Base-by-base conservation (phyloP, 2,888 invertebrate species). In the Carabus problematicus region DNA sequence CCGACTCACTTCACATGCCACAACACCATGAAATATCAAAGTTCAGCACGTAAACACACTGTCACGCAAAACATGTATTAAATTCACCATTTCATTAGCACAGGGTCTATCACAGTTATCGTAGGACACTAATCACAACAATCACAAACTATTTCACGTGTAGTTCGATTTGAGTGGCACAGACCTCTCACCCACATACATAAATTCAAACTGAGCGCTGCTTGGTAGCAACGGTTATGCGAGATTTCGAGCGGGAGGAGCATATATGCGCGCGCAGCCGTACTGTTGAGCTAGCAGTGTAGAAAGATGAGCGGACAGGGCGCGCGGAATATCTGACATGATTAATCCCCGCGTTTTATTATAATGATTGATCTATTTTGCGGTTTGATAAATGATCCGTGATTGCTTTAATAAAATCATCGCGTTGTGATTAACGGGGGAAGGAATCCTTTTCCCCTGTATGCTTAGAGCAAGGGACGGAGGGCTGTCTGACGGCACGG, bases 351-450 rank as follows among this genome's bases (percentile, higher is more conserved):
- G 41, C 54, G 63, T 63, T 63, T 63, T 63, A 63, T 63, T 63
- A 63, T 63, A 63, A 63, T 63, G 63, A 63, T 63, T 54, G 63
- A 63, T 63, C 63, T 63, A 45, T 63, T 63, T 63, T 45, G 42
- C 16, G 49, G 39, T 52, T 14, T 63, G 63, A 63, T 63, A 52
- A 63, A 63, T 63, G 63, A 63, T 63, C 29, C 54, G 18, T 63
- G 63, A 63, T 63, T 54, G 63, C 54, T 52, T 63, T 63, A 63
- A 63, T 63, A 63, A 52, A 63, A 63, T 63, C 63, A 63, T 63
- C 63, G 52, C 54, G 54, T 54, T 39, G 40, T 63, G 54, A 63
- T 63, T 63, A 63, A 63, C 63, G 63, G 16, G 52, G 52, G 52
- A n/a, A 29, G 29, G 2, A 29, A 29, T 3, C 29, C 2, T 29